A percentile compares a stretch with the other conserved stretches of the same genome.
phyloP scores from a whole-genome alignment of 2,113 vertebrate species.

The Opisthocomus hoazin region DNA sequence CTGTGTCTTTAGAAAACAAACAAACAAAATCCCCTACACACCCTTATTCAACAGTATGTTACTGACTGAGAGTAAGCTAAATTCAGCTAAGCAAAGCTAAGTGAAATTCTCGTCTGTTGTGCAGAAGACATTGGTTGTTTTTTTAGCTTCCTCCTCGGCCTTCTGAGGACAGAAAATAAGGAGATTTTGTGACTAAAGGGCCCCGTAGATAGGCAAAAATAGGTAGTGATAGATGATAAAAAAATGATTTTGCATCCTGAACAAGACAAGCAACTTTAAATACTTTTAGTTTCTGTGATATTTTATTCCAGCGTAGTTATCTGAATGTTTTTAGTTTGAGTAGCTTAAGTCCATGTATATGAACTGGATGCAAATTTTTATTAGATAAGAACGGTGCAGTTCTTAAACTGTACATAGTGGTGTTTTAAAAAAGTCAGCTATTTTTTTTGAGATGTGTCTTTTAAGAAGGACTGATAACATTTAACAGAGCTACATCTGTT shows the following conservation, averaged over 20 bases:
- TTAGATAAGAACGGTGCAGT: neutral
- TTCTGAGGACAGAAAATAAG: neutral
- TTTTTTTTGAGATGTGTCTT: neutral
- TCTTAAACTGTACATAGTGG: neutral
- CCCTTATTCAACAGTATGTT: neutral
- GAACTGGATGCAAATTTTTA: neutral
- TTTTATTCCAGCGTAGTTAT: neutral
- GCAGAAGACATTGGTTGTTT: neutral
- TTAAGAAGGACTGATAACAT: neutral
- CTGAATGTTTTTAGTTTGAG: neutral
- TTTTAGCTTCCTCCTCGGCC: accelerated
- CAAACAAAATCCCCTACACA: neutral
- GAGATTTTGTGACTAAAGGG: neutral
- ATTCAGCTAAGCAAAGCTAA: neutral
- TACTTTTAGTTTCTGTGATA: neutral
- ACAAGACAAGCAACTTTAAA: neutral
- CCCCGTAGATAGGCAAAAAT: neutral
- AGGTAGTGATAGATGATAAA: neutral
- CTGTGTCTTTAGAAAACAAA: neutral
- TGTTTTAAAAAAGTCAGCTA: neutral
- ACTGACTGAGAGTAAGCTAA: neutral
- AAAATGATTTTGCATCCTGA: neutral
- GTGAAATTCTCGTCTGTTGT: neutral
- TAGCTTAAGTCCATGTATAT: neutral
- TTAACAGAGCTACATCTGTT: neutral